Conservation (phyloP, 2,888 invertebrate species). For the Agriopis aurantiaria region DNA sequence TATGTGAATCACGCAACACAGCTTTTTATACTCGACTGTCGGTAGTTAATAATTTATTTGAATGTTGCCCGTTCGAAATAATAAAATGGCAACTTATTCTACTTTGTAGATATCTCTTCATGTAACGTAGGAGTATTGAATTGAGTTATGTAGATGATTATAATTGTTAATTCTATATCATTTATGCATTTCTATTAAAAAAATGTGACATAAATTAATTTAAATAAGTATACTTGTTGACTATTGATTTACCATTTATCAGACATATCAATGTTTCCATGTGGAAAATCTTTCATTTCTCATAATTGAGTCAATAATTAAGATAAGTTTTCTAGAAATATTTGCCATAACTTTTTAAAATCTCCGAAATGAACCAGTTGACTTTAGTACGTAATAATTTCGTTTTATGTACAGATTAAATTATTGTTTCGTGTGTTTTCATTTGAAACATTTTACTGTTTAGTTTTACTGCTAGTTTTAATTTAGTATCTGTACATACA, state of each 20-base stretch:
- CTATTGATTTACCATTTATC: conserved; percentile 37
- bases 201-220: conserved; percentile 25
- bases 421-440: conserved; percentile 80
- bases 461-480: conserved; percentile 77
- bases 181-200: conserved; percentile 42
- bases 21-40: conserved; percentile 53
- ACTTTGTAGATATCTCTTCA: conserved; percentile 29
- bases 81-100: conserved; percentile 31
- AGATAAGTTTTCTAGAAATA: conserved; percentile 54
- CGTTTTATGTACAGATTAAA: conserved; percentile 80
- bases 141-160: conserved; percentile 27
- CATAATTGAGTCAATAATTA: conserved; percentile 43
- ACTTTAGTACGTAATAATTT: conserved; percentile 59
- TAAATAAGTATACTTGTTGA: conserved; percentile 23
- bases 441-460: conserved; percentile 72
- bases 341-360: conserved; percentile 73
- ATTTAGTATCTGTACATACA: conserved; percentile 79
- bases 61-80: conserved; percentile 39
- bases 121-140: conserved; percentile 24
- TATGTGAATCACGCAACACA: conserved; percentile 56
- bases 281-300: conserved; percentile 28
- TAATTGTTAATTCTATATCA: conserved; percentile 34
- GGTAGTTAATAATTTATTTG: conserved; percentile 42
- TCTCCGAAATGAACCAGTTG: conserved; percentile 70
- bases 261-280: conserved; percentile 45